These are phyloP conservation scores for Pegoplata infirma DNA, from an alignment of 2,888 invertebrate genomes.

Conservation along the genomic window DNA sequence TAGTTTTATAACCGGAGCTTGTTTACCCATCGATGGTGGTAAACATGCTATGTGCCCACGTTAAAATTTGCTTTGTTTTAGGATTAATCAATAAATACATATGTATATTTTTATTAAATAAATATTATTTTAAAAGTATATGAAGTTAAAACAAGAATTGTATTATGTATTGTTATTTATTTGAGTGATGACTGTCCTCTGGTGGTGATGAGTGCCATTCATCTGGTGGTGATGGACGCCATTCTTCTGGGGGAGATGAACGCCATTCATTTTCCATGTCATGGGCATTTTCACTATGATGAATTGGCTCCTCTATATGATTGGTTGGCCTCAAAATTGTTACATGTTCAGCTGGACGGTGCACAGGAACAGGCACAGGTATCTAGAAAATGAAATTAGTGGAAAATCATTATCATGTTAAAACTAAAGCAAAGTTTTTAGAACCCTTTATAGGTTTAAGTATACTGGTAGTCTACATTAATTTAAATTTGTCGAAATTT, in stretches of 20 bases:
- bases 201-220: background rate
- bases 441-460: too few species aligned
- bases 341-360: constrained; percentile 20
- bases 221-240: constrained; percentile 31
- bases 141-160: too few species aligned
- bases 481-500: too few species aligned
- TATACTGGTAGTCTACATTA: too few species aligned
- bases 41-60: constrained; percentile 82
- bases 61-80: constrained; percentile 71
- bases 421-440: too few species aligned
- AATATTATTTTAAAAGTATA: too few species aligned
- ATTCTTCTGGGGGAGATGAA: constrained; percentile 33
- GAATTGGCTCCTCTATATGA: constrained; percentile 25
- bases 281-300: constrained; percentile 32
- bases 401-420: too few species aligned
- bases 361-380: constrained; percentile 53
- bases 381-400: constrained; percentile 11
- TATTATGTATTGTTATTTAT: background rate
- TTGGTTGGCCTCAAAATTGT: constrained; percentile 39
- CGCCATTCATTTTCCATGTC: constrained; percentile 46
- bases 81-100: too few species aligned
- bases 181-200: background rate
- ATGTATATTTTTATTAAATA: too few species aligned
- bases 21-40: constrained; percentile 84
- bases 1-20: constrained; percentile 86